These are phyloP conservation scores for Otus sunia DNA, from an alignment of 2,113 vertebrate genomes.

Conservation along the genomic window DNA sequence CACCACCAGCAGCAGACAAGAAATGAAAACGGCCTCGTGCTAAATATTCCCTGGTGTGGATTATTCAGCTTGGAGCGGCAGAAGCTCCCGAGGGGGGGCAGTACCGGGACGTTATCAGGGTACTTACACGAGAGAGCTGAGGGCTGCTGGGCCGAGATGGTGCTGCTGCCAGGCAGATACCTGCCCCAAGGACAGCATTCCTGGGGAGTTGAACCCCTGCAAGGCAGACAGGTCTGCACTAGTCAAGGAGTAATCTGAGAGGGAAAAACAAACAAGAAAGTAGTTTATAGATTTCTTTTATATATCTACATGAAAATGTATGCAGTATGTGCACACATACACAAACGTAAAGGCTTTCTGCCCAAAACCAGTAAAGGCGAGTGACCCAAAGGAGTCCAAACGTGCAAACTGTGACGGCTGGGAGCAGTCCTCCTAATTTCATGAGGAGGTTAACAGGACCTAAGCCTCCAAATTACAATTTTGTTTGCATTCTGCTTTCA, in stretches of 20 bases:
- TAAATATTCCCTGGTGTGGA: not conserved
- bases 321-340: too few species aligned
- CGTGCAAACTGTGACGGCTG: fast-evolving
- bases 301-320: too few species aligned
- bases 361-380: not conserved
- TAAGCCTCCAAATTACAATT: not conserved
- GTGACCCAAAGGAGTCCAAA: not conserved
- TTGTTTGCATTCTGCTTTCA: not conserved
- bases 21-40: not conserved
- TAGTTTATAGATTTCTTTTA: not conserved
- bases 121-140: conserved; percentile 98
- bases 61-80: not conserved
- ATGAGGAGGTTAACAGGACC: not conserved
- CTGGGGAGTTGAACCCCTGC: conserved; percentile 94
- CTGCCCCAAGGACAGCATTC: conserved; percentile 91
- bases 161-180: conserved; percentile 99
- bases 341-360: not conserved
- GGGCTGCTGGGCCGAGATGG: conserved; percentile 90
- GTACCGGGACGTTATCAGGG: fast-evolving
- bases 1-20: not conserved
- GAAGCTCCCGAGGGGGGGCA: fast-evolving
- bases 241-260: conserved; percentile 92
- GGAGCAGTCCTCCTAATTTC: not conserved
- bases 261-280: not conserved
- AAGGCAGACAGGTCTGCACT: conserved; percentile 93